Evolutionary conservation across 1,140 invertebrate genomes (phyloP).

Genomic region (Diploscapter pachys): DNA sequence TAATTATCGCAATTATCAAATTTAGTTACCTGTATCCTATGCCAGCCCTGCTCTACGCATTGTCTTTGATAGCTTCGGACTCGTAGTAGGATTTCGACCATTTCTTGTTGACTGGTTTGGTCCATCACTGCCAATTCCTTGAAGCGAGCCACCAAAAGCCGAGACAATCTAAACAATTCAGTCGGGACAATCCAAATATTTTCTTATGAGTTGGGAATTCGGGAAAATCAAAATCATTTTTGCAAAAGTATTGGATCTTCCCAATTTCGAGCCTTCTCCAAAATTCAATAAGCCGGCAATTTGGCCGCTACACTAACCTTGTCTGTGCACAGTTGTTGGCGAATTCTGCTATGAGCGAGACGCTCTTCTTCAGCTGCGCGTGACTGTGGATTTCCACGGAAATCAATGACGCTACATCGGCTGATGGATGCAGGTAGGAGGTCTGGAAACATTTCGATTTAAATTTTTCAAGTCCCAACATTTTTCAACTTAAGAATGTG

Average conservation of each 20-base stretch:
- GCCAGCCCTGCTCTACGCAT: constrained; percentile 16
- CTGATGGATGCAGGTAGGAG: too few relatives aligned
- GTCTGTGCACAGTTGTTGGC: constrained; percentile 40
- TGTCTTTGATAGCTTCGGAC: constrained; percentile 26
- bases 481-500: too few relatives aligned
- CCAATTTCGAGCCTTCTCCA: too few relatives aligned
- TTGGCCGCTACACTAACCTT: not conserved
- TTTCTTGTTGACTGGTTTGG: not conserved
- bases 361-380: not conserved
- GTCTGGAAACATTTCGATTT: too few relatives aligned
- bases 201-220: too few relatives aligned
- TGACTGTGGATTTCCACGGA: constrained; percentile 13
- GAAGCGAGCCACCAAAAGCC: constrained; percentile 27
- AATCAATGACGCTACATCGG: not conserved
- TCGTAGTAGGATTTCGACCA: constrained; percentile 65
- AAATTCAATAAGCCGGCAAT: too few relatives aligned
- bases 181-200: too few relatives aligned
- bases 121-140: constrained; percentile 10
- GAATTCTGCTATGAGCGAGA: constrained; percentile 25
- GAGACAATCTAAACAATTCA: not conserved
- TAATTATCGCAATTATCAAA: not conserved
- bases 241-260: too few relatives aligned
- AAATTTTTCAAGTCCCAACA: too few relatives aligned
- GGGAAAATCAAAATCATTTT: too few relatives aligned
- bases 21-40: not conserved